phyloP scores from a whole-genome alignment of 2,888 invertebrate genomes.

The Blastobasis adustella region DNA sequence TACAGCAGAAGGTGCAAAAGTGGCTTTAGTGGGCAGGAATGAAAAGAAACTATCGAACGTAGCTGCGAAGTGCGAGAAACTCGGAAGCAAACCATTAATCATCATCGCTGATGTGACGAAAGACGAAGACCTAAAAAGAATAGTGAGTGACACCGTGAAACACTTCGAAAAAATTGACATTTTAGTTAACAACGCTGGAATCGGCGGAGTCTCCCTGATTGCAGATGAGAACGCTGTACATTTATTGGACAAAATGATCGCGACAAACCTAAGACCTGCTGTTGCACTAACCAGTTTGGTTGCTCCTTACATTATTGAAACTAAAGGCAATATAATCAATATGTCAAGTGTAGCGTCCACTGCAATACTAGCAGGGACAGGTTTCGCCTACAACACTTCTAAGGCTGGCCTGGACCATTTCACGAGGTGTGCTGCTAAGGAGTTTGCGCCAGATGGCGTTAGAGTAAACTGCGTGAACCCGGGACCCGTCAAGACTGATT shows the following conservation, averaged over 20 bases:
- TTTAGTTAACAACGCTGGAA: slow-evolving; percentile 19
- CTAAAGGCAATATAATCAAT: slow-evolving; percentile 19
- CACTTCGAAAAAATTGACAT: slow-evolving; percentile 15
- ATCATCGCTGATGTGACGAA: slow-evolving; percentile 19
- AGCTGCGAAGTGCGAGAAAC: slow-evolving; percentile 25
- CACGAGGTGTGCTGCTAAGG: background rate
- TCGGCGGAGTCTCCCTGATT: background rate
- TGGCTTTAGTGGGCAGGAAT: slow-evolving; percentile 78
- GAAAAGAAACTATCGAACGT: slow-evolving; percentile 74
- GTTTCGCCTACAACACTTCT: background rate
- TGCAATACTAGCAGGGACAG: background rate
- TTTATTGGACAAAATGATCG: slow-evolving; percentile 9
- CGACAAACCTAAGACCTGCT: slow-evolving; percentile 10
- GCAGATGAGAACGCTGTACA: slow-evolving; percentile 5
- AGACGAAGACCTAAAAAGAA: slow-evolving; percentile 13
- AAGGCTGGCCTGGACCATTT: background rate
- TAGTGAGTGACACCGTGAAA: slow-evolving; percentile 15
- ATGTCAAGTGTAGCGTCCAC: slow-evolving; percentile 13
- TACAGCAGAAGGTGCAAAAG: slow-evolving; percentile 70
- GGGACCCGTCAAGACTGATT: background rate
- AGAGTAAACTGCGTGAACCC: background rate
- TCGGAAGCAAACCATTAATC: slow-evolving; percentile 9
- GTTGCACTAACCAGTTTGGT: slow-evolving; percentile 11
- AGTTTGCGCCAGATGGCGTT: background rate
- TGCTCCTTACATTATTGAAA: slow-evolving; percentile 11